phyloP scores from a whole-genome alignment of 2,797 vertebrate species.

The Malacoctenus gilli region DNA sequence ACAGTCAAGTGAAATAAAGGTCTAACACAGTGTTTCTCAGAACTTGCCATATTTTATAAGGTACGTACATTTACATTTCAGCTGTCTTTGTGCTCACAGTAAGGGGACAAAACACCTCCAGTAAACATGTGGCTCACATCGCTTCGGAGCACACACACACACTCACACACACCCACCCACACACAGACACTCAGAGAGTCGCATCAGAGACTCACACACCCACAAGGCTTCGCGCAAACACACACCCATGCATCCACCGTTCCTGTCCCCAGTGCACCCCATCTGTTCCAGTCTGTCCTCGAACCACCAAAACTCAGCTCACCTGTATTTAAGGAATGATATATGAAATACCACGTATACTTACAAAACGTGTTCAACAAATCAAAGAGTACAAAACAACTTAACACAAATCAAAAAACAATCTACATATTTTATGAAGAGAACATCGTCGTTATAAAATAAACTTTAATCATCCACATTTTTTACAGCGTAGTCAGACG shows the following conservation, averaged over 20 bases:
- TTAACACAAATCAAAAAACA: slow-evolving; percentile 65
- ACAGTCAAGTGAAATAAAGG: too few species aligned
- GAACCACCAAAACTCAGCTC: slow-evolving; percentile 79
- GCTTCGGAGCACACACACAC: neutral
- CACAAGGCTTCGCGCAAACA: slow-evolving; percentile 19
- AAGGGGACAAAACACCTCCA: slow-evolving; percentile 70
- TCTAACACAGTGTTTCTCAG: too few species aligned
- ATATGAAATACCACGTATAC: slow-evolving; percentile 79
- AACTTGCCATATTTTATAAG: slow-evolving; percentile 81
- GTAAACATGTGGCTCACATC: slow-evolving; percentile 57
- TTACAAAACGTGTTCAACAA: slow-evolving; percentile 79
- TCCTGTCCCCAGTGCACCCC: slow-evolving; percentile 61
- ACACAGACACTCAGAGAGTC: slow-evolving; percentile 15
- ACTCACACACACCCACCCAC: too few species aligned
- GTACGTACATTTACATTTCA: slow-evolving; percentile 80
- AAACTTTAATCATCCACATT: slow-evolving; percentile 74
- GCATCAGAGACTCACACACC: slow-evolving; percentile 20
- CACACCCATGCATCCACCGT: slow-evolving; percentile 34
- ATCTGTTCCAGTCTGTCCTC: slow-evolving; percentile 40
- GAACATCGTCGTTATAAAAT: slow-evolving; percentile 78
- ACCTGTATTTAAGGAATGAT: slow-evolving; percentile 63
- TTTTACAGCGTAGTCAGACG: slow-evolving; percentile 76
- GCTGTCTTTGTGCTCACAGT: slow-evolving; percentile 83
- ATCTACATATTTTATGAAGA: slow-evolving; percentile 69
- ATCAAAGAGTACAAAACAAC: slow-evolving; percentile 67